Evolutionary conservation across 2,888 invertebrate species (phyloP).

Genomic region (Pandemis cinnamomeana): DNA sequence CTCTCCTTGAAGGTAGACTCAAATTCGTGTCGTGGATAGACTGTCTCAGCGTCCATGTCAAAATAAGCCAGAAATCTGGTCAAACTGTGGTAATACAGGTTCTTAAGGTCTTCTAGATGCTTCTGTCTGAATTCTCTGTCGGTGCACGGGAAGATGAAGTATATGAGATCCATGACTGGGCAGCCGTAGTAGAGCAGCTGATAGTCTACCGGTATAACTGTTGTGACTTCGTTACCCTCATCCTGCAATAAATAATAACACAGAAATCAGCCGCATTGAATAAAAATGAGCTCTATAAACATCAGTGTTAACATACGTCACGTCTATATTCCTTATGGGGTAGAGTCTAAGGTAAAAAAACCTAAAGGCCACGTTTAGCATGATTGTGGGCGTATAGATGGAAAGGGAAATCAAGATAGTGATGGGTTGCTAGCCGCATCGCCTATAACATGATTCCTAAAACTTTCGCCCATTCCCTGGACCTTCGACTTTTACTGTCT

Average conservation of each 20-base stretch:
- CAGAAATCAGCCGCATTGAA: no score
- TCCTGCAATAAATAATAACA: conserved; percentile 33
- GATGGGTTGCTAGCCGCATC: no score
- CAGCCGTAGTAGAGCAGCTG: conserved; percentile 39
- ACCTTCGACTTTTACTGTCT: no score
- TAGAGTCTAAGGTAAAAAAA: no score
- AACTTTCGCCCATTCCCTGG: no score
- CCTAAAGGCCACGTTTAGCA: no score
- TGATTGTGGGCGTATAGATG: no score
- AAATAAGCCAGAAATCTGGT: conserved; percentile 39
- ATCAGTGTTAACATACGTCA: no score
- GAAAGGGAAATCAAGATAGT: no score
- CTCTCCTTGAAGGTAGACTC: conserved; percentile 46
- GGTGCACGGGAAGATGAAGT: conserved; percentile 39
- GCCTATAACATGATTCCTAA: no score
- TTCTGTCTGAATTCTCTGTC: conserved; percentile 38
- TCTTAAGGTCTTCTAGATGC: conserved; percentile 38
- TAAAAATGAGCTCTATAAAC: no score
- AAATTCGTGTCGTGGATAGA: conserved; percentile 47
- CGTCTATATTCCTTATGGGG: no score
- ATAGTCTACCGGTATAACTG: conserved; percentile 39
- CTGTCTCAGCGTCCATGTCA: conserved; percentile 35
- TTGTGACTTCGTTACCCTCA: conserved; percentile 6
- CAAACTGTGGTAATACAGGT: conserved; percentile 38
- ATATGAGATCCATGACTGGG: conserved; percentile 41